Percentiles rank a stretch among this genome's conserved stretches.
Evolutionary conservation across 1,140 invertebrate genomes (phyloP).

Genomic region (Portunus trituberculatus): DNA sequence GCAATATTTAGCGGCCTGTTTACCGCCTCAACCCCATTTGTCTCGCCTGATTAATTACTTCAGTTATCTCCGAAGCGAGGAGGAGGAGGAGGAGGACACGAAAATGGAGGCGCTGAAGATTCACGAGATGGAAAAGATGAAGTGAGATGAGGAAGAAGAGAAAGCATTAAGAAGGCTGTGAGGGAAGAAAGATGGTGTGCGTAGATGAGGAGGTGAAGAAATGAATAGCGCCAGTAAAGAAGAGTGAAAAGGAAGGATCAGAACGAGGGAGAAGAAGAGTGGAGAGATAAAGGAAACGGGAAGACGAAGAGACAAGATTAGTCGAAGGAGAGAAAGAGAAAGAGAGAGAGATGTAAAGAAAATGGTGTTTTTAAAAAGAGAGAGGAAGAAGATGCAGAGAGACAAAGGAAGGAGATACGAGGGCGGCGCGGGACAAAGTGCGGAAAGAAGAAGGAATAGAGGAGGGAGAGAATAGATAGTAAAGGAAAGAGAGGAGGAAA

Average conservation of each 20-base stretch:
- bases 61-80: not conserved
- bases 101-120: not conserved
- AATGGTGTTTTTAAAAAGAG: not conserved
- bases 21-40: not conserved
- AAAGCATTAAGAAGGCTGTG: not conserved
- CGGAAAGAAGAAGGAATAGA: too few species aligned
- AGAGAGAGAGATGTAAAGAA: not conserved
- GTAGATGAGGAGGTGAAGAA: not conserved
- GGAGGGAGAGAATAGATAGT: too few species aligned
- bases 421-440: too few species aligned
- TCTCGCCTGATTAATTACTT: not conserved
- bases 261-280: not conserved
- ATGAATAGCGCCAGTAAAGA: not conserved
- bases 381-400: not conserved
- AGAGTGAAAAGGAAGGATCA: not conserved
- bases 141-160: not conserved
- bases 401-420: not conserved
- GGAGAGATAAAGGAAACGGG: not conserved
- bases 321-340: too few species aligned
- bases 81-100: not conserved
- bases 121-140: not conserved
- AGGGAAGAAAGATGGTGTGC: not conserved
- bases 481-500: too few species aligned
- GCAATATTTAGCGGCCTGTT: not conserved
- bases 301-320: not conserved